Evolutionary conservation across 2,888 invertebrate genomes (phyloP).

Genomic region (Eucera pruinosa): DNA sequence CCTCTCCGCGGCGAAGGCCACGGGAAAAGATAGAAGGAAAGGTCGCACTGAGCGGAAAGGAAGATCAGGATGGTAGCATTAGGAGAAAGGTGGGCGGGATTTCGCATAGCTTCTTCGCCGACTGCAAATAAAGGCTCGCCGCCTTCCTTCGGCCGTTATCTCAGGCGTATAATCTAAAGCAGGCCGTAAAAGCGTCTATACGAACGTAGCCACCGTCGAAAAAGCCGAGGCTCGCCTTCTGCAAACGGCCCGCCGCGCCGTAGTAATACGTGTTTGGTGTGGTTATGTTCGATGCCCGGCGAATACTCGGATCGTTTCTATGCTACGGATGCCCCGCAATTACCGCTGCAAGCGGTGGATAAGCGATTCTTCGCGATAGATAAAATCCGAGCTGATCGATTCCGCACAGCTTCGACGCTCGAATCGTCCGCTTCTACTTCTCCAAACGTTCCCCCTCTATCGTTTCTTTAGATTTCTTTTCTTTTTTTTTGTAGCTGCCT

Average conservation of each 20-base stretch:
- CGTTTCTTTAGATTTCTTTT: too few species aligned
- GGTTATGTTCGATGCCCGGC: conserved; percentile 52
- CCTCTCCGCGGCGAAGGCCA: neutral
- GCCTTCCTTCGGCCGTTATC: conserved; percentile 74
- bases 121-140: conserved; percentile 68
- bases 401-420: too few species aligned
- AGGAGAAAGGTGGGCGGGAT: conserved; percentile 49
- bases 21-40: conserved; percentile 22
- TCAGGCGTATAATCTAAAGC: conserved; percentile 80
- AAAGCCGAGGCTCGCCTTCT: conserved; percentile 23
- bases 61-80: conserved; percentile 46
- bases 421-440: too few species aligned
- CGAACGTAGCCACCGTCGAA: conserved; percentile 63
- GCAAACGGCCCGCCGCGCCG: conserved; percentile 22
- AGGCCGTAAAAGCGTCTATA: conserved; percentile 77
- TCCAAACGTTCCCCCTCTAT: too few species aligned
- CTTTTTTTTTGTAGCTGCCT: too few species aligned
- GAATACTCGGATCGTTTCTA: conserved; percentile 55
- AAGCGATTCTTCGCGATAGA: conserved; percentile 52
- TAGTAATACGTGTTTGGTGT: conserved; percentile 77
- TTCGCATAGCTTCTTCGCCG: conserved; percentile 60
- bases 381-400: conserved; percentile 39
- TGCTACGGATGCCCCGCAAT: conserved; percentile 42
- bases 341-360: conserved; percentile 39
- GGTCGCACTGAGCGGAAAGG: conserved; percentile 37